Conservation (phyloP, 2,797 vertebrate species). For the Pithecia hirsuta region DNA sequence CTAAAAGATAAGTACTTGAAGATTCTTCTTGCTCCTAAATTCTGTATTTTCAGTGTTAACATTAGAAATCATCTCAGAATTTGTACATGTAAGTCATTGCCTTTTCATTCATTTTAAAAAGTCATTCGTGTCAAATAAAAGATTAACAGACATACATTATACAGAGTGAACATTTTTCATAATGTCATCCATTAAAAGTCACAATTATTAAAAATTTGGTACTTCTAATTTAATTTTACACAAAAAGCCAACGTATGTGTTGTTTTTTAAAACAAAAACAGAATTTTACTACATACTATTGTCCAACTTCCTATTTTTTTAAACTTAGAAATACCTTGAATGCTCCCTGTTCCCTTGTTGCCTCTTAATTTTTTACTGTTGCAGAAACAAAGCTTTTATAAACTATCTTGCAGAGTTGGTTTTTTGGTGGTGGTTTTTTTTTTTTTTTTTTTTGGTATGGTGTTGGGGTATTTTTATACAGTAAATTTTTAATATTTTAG, state of each 20-base stretch:
- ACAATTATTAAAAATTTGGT: conserved; percentile 2
- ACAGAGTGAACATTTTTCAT: neutral
- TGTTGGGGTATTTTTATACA: neutral
- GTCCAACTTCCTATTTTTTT: neutral
- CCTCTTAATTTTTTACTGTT: neutral
- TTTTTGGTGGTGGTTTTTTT: neutral
- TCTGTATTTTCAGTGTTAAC: conserved; percentile 20
- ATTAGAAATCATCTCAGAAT: neutral
- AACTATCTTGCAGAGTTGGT: neutral
- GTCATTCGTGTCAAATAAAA: neutral
- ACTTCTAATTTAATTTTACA: neutral
- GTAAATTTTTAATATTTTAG: neutral
- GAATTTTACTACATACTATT: neutral
- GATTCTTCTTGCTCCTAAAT: neutral
- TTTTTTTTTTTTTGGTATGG: neutral
- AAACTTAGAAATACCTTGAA: conserved; percentile 5
- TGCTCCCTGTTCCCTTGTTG: neutral
- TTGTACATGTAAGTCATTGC: neutral
- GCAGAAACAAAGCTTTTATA: neutral
- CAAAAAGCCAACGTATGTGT: neutral
- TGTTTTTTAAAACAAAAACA: neutral
- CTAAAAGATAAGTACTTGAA: neutral
- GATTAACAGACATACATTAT: neutral
- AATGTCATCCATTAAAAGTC: conserved; percentile 17
- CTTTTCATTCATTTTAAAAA: conserved; percentile 12